Evolutionary conservation across 2,888 invertebrate genomes (phyloP).

Genomic region (Nymphalis polychloros): DNA sequence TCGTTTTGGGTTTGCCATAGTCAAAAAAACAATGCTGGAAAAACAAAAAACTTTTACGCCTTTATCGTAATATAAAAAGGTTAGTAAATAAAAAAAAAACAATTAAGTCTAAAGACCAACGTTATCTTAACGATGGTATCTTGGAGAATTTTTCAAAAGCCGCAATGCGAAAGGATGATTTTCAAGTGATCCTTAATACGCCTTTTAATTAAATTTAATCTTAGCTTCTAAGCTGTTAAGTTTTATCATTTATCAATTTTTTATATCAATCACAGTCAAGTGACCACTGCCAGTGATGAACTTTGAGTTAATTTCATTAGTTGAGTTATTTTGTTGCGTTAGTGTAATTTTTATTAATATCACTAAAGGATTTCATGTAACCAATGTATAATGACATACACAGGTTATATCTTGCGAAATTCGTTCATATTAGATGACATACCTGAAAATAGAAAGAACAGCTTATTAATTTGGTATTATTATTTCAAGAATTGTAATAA

Average conservation of each 20-base stretch:
- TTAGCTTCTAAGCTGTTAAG: constrained; percentile 15
- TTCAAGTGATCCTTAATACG: constrained; percentile 8
- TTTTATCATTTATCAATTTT: constrained; percentile 22
- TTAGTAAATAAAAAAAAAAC: background rate
- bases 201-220: constrained; percentile 25
- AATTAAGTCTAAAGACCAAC: background rate
- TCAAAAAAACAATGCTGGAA: no score
- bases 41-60: background rate
- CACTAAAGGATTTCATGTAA: background rate
- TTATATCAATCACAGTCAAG: constrained; percentile 4
- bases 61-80: background rate
- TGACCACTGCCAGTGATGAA: no score
- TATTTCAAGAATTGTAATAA: no score
- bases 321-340: background rate
- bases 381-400: background rate
- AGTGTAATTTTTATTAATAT: background rate
- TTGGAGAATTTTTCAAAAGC: constrained; percentile 14
- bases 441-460: constrained; percentile 1
- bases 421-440: background rate
- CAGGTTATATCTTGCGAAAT: background rate
- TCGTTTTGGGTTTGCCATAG: no score
- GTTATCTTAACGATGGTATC: constrained; percentile 1
- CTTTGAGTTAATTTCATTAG: background rate
- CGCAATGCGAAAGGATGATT: constrained; percentile 7
- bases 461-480: background rate